phyloP scores from a whole-genome alignment of 2,888 invertebrate species.

The Buathra laborator region DNA sequence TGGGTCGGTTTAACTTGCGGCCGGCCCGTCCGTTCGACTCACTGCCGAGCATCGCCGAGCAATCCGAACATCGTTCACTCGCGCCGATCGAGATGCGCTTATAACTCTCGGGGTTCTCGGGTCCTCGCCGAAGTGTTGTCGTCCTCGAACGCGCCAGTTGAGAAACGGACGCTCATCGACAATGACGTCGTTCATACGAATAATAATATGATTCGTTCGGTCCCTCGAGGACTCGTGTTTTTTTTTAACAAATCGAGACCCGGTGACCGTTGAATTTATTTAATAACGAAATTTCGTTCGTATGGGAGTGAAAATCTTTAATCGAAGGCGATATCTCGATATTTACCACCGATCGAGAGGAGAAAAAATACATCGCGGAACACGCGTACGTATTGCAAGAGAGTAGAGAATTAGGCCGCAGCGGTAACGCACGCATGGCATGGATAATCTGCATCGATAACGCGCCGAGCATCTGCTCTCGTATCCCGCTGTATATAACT shows the following conservation, averaged over 20 bases:
- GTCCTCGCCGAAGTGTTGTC: slow-evolving; percentile 31
- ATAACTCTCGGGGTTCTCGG: slow-evolving; percentile 7
- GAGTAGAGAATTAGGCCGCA: neutral
- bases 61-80: slow-evolving; percentile 7
- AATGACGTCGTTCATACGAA: slow-evolving; percentile 36
- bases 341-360: neutral
- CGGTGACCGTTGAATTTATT: neutral
- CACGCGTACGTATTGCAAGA: slow-evolving; percentile 7
- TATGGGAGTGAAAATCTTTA: neutral
- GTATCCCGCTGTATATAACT: neutral
- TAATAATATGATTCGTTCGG: slow-evolving; percentile 22
- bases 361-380: neutral
- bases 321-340: neutral
- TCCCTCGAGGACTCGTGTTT: slow-evolving; percentile 4
- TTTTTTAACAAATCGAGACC: neutral
- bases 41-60: slow-evolving; percentile 4
- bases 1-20: slow-evolving; percentile 1
- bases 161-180: slow-evolving; percentile 52
- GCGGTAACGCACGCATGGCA: slow-evolving; percentile 1
- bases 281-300: neutral
- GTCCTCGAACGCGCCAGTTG: slow-evolving; percentile 61
- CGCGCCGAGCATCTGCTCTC: slow-evolving; percentile 7
- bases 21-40: slow-evolving; percentile 8
- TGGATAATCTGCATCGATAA: neutral
- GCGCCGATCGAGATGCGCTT: slow-evolving; percentile 38